These are phyloP conservation scores for Calosoma granatense DNA, from an alignment of 1,140 invertebrate genomes.

Conservation along the genomic window DNA sequence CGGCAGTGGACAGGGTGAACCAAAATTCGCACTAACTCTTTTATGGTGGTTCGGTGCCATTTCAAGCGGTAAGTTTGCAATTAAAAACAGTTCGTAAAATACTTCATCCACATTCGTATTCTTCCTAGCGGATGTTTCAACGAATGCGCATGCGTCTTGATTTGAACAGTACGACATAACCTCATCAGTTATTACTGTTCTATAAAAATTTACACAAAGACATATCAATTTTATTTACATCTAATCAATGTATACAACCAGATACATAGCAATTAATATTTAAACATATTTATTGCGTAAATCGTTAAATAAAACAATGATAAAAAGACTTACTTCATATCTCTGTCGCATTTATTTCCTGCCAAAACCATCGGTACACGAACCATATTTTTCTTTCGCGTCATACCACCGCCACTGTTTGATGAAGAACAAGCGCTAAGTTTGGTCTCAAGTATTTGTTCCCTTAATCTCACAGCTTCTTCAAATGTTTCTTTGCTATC, in stretches of 20 bases:
- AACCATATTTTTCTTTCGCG: conserved; percentile 47
- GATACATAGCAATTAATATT: too few relatives aligned
- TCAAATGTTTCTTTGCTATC: conserved; percentile 78
- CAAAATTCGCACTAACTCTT: conserved; percentile 54
- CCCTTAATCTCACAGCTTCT: conserved; percentile 66
- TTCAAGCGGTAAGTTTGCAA: conserved; percentile 69
- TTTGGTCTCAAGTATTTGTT: conserved; percentile 74
- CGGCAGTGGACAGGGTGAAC: conserved; percentile 54
- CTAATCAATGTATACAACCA: too few relatives aligned
- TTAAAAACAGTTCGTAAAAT: conserved; percentile 68
- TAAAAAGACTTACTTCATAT: conserved; percentile 45
- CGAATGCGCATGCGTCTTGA: conserved; percentile 63
- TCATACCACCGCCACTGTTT: conserved; percentile 38
- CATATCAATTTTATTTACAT: not conserved
- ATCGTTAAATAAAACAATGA: conserved; percentile 1
- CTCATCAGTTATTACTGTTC: conserved; percentile 60
- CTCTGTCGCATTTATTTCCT: conserved; percentile 72
- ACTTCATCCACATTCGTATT: conserved; percentile 69
- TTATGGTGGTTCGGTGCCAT: conserved; percentile 83
- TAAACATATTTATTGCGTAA: not conserved
- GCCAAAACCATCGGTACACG: conserved; percentile 72
- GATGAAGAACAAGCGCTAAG: conserved; percentile 46
- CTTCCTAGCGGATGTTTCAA: conserved; percentile 72
- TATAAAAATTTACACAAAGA: conserved; percentile 26
- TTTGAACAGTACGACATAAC: conserved; percentile 56